Base-by-base conservation (phyloP, 1,140 invertebrate species). In the Argopecten irradians region DNA sequence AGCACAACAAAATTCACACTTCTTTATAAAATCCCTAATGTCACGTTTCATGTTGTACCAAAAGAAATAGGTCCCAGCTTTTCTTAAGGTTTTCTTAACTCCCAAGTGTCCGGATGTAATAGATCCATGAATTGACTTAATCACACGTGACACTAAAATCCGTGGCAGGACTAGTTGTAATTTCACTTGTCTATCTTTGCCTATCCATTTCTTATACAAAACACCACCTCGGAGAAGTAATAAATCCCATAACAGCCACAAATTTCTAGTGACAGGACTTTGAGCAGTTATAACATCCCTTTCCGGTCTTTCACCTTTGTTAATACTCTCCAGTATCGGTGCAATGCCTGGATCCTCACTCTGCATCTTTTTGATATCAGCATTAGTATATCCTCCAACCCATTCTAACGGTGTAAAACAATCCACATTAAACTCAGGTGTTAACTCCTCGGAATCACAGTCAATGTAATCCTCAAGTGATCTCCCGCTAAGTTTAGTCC, bases 1-100 rank as follows among this genome's bases (percentile, higher is more conserved):
- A 28, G 83, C 87, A 28, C 22, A 36, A 39, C 84, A 88, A 22
- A 41, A n/a, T 87, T 32, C 41, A 85, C 83, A 88, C 13, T 88
- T 85, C 8, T 34, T 34, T 82, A 88, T 85, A 34, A 55, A 85
- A 55, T 86, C 46, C 22, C 41, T 46, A 14, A 88, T 46, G 82
- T 88, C 84, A 34, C 16, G 22, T 82, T 88, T 88, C 84, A 88
- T 85, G 85, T 39, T 36, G 32, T 88, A 88, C 87, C 84, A 88
- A 28, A 71, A 88, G 28, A 85, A 86, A 32, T 28, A 85, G 19
- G 83, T 22, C 36, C 84, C 82, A 36, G 28, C 22, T 84, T 88
- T 88, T 32, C 8, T 35, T 19, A 32, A 22, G 1, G 82, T 82
- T 84, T 88, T 88, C 71, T 88, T 71, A 1, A 88, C 3, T 41